Evolutionary conservation across 2,113 vertebrate species (phyloP), one percentile per base, ranked within the genome.

Genomic region (Barnardius zonarius): DNA sequence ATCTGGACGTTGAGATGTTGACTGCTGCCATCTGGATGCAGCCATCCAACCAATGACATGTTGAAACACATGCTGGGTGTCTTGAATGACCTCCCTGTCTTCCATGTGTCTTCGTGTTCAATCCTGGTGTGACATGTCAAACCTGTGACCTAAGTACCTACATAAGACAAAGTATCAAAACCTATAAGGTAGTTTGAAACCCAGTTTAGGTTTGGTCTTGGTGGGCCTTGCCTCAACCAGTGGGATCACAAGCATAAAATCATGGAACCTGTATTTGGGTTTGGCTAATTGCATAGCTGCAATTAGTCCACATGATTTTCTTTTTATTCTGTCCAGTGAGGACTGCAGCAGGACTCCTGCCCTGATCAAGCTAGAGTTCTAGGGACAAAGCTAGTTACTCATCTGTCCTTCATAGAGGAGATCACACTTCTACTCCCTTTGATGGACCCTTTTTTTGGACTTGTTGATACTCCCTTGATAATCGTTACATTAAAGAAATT

Each of bases 321-420:
- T 28, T 78, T 84, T 86, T 14, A 4, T 61, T 89, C 39, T 68
- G 28, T 66, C 28, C 14, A 59, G 2, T 59, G 41, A 61, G 52
- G 33, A 31, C 28, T 33, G 44, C 48, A 20, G 15, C 48, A 35
- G 44, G 35, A 78, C 48, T 87, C 67, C 23, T 39, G 14, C 55
- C 39, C 68, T 69, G 54, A 59, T 27, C 0, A 0, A 83, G 28
- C 5, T 73, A 7, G 44, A 28, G 27, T 44, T 57, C 13, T 35
- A 41, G 31, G 16, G 25, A 28, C 57, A 27, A 81, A 78, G 43
- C 46, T 75, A 8, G n/a, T 66, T 69, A 46, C 61, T 94, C 18
- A 7, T 80, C 9, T 76, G 15, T 28, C 4, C 46, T 72, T 76
- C 28, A 9, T 2, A 54, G 63, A 79, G 13, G 43, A 41, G 24